Conservation (phyloP, 2,888 invertebrate genomes). For the Cataglyphis altisquamis region DNA sequence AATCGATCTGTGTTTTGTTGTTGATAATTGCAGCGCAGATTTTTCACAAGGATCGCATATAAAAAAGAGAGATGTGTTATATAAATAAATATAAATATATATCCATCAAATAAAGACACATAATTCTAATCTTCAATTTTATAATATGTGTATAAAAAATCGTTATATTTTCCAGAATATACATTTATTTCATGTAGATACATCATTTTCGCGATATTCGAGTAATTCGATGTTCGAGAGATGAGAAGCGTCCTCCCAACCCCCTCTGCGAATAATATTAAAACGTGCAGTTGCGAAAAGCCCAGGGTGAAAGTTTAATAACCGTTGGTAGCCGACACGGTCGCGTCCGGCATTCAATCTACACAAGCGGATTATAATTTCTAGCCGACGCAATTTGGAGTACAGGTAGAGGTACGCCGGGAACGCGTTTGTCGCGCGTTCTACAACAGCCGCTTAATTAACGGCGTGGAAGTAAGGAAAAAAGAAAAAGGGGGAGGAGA, state of each 20-base stretch:
- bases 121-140: neutral
- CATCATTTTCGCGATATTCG: conserved; percentile 4
- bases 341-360: conserved; percentile 66
- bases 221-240: conserved; percentile 13
- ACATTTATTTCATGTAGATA: neutral
- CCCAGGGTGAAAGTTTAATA: conserved; percentile 51
- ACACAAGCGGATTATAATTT: conserved; percentile 62
- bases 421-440: conserved; percentile 51
- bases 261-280: conserved; percentile 46
- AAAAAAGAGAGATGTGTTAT: neutral
- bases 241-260: conserved; percentile 9
- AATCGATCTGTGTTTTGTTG: conserved; percentile 16
- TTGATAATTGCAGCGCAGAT: neutral
- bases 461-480: conserved; percentile 69
- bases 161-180: neutral
- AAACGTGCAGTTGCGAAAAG: conserved; percentile 37
- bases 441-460: conserved; percentile 76
- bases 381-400: conserved; percentile 52
- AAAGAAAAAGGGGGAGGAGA: conserved; percentile 17
- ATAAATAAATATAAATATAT: neutral
- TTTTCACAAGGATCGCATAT: neutral
- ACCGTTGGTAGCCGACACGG: conserved; percentile 53
- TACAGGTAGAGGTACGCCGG: conserved; percentile 50
- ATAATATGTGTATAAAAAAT: neutral
- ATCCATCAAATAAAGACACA: neutral